Percentiles rank a stretch among this genome's conserved stretches.
phyloP scores from a whole-genome alignment of 2,113 vertebrate genomes.

The Colossoma macropomum region DNA sequence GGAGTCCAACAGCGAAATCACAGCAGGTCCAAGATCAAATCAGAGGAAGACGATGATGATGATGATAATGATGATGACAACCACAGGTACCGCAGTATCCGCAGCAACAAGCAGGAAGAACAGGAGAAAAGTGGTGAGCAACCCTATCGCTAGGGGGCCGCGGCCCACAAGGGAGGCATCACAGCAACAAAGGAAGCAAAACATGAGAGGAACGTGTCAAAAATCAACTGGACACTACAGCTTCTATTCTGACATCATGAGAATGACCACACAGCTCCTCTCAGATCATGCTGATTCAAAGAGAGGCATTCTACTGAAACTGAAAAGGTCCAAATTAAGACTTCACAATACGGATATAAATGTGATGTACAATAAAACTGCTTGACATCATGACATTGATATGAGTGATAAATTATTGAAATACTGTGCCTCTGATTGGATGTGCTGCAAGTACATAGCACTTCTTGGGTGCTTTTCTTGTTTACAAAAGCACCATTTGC shows the following conservation, averaged over 20 bases:
- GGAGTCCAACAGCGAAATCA: neutral
- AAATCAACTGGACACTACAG: constrained; percentile 52
- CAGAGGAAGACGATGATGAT: neutral
- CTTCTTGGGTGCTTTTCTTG: too few species aligned
- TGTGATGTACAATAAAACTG: neutral
- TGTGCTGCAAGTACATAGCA: too few species aligned
- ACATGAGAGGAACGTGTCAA: constrained; percentile 78
- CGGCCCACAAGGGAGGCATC: constrained; percentile 60
- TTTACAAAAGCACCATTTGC: too few species aligned
- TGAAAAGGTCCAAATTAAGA: neutral
- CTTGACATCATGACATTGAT: neutral
- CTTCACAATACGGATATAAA: neutral
- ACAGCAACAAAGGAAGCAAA: constrained; percentile 76
- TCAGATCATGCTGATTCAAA: neutral
- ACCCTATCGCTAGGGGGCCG: constrained; percentile 76
- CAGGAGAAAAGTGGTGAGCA: constrained; percentile 86
- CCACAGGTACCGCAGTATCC: constrained; percentile 28
- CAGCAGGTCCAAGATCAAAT: neutral
- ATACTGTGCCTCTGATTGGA: too few species aligned
- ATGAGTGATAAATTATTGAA: too few species aligned
- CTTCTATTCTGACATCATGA: constrained; percentile 5
- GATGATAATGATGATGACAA: constrained; percentile 38
- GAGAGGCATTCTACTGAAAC: neutral
- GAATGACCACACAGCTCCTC: neutral
- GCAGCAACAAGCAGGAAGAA: constrained; percentile 75